Base-by-base conservation (phyloP, 2,797 vertebrate genomes). In the Liparis tanakae region DNA sequence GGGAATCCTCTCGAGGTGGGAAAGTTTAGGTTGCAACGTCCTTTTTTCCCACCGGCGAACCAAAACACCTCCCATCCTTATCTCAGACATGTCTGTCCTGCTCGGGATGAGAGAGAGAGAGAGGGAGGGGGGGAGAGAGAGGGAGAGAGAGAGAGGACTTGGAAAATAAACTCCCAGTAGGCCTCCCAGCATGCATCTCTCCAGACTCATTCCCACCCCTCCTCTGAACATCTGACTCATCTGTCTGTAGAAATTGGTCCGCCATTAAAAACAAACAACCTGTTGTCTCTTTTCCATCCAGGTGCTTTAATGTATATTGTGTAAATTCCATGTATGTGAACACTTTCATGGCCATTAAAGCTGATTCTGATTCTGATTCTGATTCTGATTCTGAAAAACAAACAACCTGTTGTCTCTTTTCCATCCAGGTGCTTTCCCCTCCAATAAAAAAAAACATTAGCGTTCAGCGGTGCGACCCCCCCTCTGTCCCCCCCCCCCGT, bases 371-470 rank as follows among this genome's bases (percentile, higher is more conserved):
- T n/a, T n/a, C n/a, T n/a, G n/a, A n/a, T n/a, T n/a, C n/a, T n/a
- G n/a, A n/a, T n/a, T n/a, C n/a, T n/a, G n/a, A n/a, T n/a, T n/a
- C n/a, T n/a, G n/a, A 91, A 66, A 91, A 66, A 80, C 66, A 68
- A 77, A 90, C 82, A 88, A 78, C 70, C 84, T 81, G 73, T 74
- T 74, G 72, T 62, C 73, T 80, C 17, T 76, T 81, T 80, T 87
- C 79, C 46, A 83, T 25, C 82, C 91, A 90, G 87, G 81, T 90
- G 79, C 86, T 87, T 78, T 79, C 68, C 70, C 74, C 74, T 61
- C 63, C 81, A 81, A 79, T 86, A 89, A 89, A 91, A 89, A 91
- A 91, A 82, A 50, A 9, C 66, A 70, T 84, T 85, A 85, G 72
- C 1, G 10, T 50, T 46, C 63, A 66, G 53, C 1, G 6, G 48